Evolutionary conservation across 2,113 vertebrate genomes (phyloP), one percentile per base, ranked within the genome.

Genomic region (Numida meleagris): DNA sequence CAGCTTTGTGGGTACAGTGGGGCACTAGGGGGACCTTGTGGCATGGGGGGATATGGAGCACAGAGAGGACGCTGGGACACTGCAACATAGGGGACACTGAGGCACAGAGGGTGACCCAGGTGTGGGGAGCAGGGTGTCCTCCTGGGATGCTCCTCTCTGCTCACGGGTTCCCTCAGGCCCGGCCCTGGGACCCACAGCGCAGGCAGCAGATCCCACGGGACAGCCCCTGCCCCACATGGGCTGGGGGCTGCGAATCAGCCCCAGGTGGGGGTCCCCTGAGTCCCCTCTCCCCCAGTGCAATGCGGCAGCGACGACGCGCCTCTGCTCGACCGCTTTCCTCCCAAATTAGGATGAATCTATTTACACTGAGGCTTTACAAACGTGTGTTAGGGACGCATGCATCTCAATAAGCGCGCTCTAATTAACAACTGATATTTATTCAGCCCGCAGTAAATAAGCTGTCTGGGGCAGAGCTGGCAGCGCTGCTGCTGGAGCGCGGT

Each of bases 391-490:
- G 89, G 90, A 29, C 4, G 12, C 88, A 5, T 10, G 77, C 77
- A 36, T 95, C 95, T 93, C 85, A 58, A 86, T 85, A 10, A 95
- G 81, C 1, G n/a, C 12, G 57, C 85, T 73, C 83, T 86, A 95
- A 96, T 97, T 97, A 96, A 86, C 94, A 87, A 42, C 94, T 12
- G 82, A 72, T 86, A 65, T 24, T 93, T 75, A 51, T 76, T 83
- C 89, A 76, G 68, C 59, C 82, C 77, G 25, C 59, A 11, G 86
- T 80, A 89, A 96, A 95, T 90, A 33, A 94, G 66, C 73, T 50
- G 80, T 81, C 59, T 25, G 16, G 19, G 77, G 92, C 75, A 82
- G 40, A 48, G 58, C 59, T 15, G 46, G 93, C 75, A 29, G 38
- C 1, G 10, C 72, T 2, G 67, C 53, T 36, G 31, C 17, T 5